Conservation (phyloP, 2,797 vertebrate genomes). For the Propithecus deckenii region DNA sequence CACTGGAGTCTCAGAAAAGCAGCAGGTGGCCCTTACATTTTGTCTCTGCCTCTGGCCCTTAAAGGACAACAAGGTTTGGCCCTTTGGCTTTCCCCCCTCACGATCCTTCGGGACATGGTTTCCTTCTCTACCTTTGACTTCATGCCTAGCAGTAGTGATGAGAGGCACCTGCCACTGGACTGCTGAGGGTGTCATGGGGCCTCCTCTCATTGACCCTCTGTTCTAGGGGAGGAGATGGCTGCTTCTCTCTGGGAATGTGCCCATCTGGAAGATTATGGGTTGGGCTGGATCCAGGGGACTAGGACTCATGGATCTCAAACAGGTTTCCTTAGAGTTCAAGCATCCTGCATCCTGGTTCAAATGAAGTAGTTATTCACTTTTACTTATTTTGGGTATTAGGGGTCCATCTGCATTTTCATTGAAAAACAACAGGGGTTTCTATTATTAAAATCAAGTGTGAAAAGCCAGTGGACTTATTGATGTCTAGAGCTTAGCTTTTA, state of each 20-base stretch:
- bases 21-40: not conserved
- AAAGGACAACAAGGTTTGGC: not conserved
- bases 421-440: not conserved
- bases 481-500: not conserved
- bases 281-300: not conserved
- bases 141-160: not conserved
- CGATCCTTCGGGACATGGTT: not conserved
- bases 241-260: not conserved
- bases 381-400: not conserved
- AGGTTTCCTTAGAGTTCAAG: not conserved
- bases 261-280: not conserved
- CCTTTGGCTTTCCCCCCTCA: not conserved
- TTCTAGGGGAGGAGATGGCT: not conserved
- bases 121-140: not conserved
- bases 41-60: not conserved
- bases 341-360: not conserved
- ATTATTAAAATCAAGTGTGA: not conserved
- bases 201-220: not conserved
- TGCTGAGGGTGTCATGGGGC: not conserved
- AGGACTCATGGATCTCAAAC: not conserved
- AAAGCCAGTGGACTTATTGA: not conserved
- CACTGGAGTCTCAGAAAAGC: not conserved
- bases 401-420: not conserved
- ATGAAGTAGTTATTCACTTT: not conserved
- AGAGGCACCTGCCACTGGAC: not conserved